phyloP scores from a whole-genome alignment of 2,888 invertebrate species.

The Lissocephala sabroskyi region DNA sequence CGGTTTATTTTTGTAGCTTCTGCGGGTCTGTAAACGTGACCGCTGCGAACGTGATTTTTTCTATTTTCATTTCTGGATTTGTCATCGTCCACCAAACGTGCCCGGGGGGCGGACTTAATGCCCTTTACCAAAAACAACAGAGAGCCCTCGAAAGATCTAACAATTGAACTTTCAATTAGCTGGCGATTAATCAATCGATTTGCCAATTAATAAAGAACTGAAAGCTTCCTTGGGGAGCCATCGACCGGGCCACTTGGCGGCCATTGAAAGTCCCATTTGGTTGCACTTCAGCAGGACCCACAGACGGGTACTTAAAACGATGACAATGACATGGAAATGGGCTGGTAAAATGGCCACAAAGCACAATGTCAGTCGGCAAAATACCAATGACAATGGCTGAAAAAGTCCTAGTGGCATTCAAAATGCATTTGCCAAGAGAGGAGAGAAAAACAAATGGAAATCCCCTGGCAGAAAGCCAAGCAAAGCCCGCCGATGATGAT shows the following conservation, averaged over 20 bases:
- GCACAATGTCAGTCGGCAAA: background rate
- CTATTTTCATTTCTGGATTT: constrained; percentile 16
- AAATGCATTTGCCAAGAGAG: constrained; percentile 54
- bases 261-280: constrained; percentile 15
- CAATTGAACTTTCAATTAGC: no score
- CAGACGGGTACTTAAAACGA: constrained; percentile 33
- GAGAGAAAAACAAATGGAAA: constrained; percentile 13
- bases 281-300: constrained; percentile 8
- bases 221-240: no score
- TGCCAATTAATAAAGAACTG: no score
- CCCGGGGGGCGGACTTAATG: no score
- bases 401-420: constrained; percentile 31
- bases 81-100: constrained; percentile 1
- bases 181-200: no score
- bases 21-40: constrained; percentile 40
- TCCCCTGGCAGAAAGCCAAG: constrained; percentile 39
- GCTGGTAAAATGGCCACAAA: constrained; percentile 2
- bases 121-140: no score
- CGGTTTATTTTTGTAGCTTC: constrained; percentile 21
- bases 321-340: constrained; percentile 29
- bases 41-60: constrained; percentile 36
- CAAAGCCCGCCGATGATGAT: constrained; percentile 1
- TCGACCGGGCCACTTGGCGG: background rate
- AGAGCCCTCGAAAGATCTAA: no score
- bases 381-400: background rate